phyloP scores from a whole-genome alignment of 2,797 vertebrate species.

The Enteromius afrohamiltoni region DNA sequence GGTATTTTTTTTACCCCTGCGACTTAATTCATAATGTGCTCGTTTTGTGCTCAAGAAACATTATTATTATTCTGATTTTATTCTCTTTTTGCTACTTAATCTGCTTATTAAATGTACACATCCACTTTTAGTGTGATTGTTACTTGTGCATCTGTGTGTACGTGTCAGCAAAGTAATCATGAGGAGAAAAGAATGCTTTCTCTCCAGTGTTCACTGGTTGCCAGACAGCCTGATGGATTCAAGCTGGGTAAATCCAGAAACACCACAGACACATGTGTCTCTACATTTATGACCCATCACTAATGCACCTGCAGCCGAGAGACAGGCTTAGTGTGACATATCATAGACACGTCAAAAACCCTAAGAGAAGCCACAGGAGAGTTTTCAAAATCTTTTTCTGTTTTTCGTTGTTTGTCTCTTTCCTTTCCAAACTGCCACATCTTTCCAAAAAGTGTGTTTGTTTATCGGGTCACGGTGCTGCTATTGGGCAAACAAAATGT shows the following conservation, averaged over 20 bases:
- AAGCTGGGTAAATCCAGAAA: conserved; percentile 61
- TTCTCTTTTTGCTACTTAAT: not conserved
- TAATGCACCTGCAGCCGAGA: conserved; percentile 61
- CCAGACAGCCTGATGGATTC: conserved; percentile 65
- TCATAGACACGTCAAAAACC: not conserved
- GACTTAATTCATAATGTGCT: not conserved
- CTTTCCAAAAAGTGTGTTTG: conserved; percentile 57
- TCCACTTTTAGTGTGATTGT: not conserved
- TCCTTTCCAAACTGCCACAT: not conserved
- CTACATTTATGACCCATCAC: conserved; percentile 61
- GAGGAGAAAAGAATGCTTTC: conserved; percentile 26
- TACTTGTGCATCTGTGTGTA: not conserved
- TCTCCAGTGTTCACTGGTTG: conserved; percentile 46
- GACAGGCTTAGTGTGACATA: conserved; percentile 23
- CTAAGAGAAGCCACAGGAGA: conserved; percentile 5
- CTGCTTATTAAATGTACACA: not conserved
- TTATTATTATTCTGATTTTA: not conserved
- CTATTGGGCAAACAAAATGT: conserved; percentile 49
- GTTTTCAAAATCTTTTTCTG: not conserved
- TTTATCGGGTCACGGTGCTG: conserved; percentile 24
- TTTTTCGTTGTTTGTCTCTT: not conserved
- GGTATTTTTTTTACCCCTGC: too few species aligned
- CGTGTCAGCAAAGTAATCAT: not conserved
- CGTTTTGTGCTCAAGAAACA: not conserved
- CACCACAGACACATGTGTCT: conserved; percentile 58